phyloP scores from a whole-genome alignment of 1,140 invertebrate genomes.

The Wasmannia auropunctata region DNA sequence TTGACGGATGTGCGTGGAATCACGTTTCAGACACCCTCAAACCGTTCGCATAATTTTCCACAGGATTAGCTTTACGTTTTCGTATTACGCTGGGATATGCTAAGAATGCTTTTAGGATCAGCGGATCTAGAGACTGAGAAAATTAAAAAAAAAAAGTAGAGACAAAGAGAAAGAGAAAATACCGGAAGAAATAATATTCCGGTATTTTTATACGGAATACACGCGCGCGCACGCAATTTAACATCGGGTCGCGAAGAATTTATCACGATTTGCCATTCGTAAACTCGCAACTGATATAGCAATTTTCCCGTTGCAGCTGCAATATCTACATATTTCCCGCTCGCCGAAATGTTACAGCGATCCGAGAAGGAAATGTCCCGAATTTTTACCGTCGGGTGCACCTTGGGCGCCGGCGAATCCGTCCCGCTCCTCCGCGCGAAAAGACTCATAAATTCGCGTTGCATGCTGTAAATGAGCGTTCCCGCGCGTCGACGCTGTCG shows the following conservation, averaged over 20 bases:
- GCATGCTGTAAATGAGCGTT: constrained; percentile 41
- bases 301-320: constrained; percentile 15
- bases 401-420: background rate
- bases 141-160: background rate
- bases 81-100: background rate
- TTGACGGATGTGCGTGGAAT: constrained; percentile 16
- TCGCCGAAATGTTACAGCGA: background rate
- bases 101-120: background rate
- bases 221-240: constrained; percentile 1
- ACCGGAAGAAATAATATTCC: constrained; percentile 3
- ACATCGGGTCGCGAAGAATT: constrained; percentile 3
- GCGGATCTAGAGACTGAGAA: background rate
- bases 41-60: background rate
- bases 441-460: constrained; percentile 37
- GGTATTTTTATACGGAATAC: constrained; percentile 4
- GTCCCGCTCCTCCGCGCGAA: background rate
- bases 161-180: background rate
- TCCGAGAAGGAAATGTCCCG: background rate
- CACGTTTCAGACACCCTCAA: background rate
- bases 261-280: constrained; percentile 6
- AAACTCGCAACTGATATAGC: constrained; percentile 30
- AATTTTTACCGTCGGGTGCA: constrained; percentile 5
- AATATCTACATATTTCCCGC: constrained; percentile 13
- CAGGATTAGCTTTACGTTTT: background rate
- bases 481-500: background rate